Base-by-base conservation (phyloP, 2,113 vertebrate species). In the Tauraco erythrolophus region DNA sequence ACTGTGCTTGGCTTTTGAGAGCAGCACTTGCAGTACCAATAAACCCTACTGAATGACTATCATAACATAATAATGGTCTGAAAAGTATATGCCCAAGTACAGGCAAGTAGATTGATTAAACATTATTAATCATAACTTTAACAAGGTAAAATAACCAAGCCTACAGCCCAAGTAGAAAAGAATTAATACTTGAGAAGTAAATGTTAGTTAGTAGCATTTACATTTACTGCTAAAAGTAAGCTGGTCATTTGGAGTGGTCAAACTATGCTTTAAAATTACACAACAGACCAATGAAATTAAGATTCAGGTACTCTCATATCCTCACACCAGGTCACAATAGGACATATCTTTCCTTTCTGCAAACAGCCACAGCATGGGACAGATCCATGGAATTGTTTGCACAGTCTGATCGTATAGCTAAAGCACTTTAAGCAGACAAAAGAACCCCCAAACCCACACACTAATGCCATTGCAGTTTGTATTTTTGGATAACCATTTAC, bases 401-500 rank as follows among this genome's bases (percentile, higher is more conserved):
- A 62, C 46, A 53, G 69, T 50, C 51, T 57, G 50, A 66, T 12
- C 50, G 27, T 6, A 57, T 0, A 56, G 69, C 14, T 45, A 21
- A 91, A 71, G 24, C 16, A 68, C 64, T 88, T 78, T 31, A 39
- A 84, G 76, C 6, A 58, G 45, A 64, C 43, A 25, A 61, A 86
- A 85, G 75, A 37, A 23, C 0, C 9, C 10, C 6, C 8, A 6
- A 14, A 43, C 2, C 2, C 14, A 6, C 5, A 9, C 3, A 30
- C 13, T n/a, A 80, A 70, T 7, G 1, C 19, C 61, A 54, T 0
- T 41, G 9, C 1, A 1, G 23, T 41, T 65, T 33, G 6, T 22
- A 33, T 53, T 84, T 87, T 21, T n/a, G 1, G 7, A 69, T 39
- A 89, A 64, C 6, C 24, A 66, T 53, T 79, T 39, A 51, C 15